phyloP scores from a whole-genome alignment of 2,113 vertebrate genomes.

The Tonatia bakeri region DNA sequence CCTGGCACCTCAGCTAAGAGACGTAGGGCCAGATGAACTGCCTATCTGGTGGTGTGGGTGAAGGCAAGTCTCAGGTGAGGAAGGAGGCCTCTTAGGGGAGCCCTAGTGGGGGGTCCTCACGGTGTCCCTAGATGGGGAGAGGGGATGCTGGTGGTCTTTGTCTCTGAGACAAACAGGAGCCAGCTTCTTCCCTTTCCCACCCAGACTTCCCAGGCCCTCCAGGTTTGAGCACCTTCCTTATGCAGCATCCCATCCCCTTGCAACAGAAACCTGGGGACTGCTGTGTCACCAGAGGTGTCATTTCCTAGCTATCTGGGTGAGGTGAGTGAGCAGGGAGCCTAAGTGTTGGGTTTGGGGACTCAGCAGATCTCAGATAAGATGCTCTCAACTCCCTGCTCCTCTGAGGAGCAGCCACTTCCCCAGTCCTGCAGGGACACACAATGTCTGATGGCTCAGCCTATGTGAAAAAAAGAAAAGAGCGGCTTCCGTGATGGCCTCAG shows the following conservation, averaged over 20 bases:
- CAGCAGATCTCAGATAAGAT: background rate
- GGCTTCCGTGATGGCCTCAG: background rate
- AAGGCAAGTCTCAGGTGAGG: background rate
- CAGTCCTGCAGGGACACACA: background rate
- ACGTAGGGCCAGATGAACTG: background rate
- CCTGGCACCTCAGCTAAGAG: background rate
- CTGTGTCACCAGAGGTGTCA: constrained; percentile 56
- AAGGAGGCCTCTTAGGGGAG: background rate
- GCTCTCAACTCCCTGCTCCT: background rate
- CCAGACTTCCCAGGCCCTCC: constrained; percentile 3
- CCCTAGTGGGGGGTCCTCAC: background rate
- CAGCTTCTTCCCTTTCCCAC: background rate
- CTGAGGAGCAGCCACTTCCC: background rate
- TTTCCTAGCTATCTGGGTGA: constrained; percentile 65
- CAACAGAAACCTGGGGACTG: constrained; percentile 32
- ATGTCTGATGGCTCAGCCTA: background rate
- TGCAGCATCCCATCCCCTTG: background rate
- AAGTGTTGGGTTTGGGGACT: background rate
- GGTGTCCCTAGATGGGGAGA: background rate
- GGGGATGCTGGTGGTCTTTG: background rate
- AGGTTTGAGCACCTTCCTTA: background rate
- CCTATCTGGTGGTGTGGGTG: background rate
- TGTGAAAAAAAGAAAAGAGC: background rate
- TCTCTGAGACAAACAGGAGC: constrained; percentile 14
- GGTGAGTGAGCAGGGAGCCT: constrained; percentile 22